Percentiles rank a stretch among this genome's conserved stretches.
Evolutionary conservation across 2,797 vertebrate species (phyloP).

Genomic region (Falco concolor): DNA sequence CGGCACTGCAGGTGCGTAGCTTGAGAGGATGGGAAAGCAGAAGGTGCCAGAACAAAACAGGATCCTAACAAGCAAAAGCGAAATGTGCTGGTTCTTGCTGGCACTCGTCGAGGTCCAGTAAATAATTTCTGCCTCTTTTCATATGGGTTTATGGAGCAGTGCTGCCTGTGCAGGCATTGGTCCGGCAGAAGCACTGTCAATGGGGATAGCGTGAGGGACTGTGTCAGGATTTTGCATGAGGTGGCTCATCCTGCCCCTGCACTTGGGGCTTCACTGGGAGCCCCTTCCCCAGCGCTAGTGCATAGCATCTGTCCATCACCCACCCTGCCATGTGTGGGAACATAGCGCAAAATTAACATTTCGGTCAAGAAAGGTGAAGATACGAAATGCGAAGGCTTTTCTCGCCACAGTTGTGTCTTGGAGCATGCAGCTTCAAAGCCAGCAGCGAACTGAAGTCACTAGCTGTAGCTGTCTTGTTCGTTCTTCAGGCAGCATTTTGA

Average conservation of each 20-base stretch:
- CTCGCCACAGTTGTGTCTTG: neutral
- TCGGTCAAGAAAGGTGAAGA: slow-evolving; percentile 1
- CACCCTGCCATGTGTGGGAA: accelerated
- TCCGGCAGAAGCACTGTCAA: neutral
- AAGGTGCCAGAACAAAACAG: neutral
- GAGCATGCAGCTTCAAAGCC: slow-evolving; percentile 55
- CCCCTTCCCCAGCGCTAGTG: accelerated
- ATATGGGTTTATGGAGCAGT: neutral
- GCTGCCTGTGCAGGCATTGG: neutral
- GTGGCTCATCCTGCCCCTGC: accelerated
- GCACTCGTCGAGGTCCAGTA: neutral
- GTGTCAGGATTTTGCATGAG: accelerated
- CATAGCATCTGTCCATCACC: accelerated
- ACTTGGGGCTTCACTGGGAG: neutral
- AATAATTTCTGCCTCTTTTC: neutral
- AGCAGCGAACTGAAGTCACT: slow-evolving; percentile 21
- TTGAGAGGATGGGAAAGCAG: neutral
- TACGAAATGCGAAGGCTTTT: neutral
- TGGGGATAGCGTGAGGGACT: accelerated
- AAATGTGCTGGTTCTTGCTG: neutral
- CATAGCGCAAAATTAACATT: neutral
- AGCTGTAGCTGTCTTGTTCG: slow-evolving; percentile 52
- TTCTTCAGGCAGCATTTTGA: slow-evolving; percentile 75
- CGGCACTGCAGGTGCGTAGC: neutral
- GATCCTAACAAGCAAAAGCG: neutral